phyloP scores from a whole-genome alignment of 2,113 vertebrate genomes.

The Ranitomeya imitator region DNA sequence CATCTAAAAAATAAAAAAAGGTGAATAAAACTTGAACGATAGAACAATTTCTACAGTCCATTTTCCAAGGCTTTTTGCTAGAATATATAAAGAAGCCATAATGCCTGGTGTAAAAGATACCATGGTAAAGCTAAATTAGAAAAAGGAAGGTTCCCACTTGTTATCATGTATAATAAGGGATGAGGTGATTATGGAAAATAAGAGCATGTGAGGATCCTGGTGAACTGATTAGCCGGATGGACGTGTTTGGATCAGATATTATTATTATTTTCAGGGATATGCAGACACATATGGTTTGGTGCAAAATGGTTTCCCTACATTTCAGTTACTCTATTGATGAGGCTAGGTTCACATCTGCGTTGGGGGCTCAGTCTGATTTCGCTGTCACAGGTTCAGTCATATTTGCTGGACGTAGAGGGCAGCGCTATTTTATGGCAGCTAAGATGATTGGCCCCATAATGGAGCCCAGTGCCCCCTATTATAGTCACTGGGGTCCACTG shows the following conservation, averaged over 20 bases:
- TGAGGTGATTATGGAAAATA: background rate
- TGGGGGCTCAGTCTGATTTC: too few relatives aligned
- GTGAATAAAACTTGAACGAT: background rate
- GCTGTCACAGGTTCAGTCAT: too few relatives aligned
- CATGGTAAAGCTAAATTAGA: background rate
- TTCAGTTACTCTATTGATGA: background rate
- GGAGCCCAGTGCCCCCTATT: too few relatives aligned
- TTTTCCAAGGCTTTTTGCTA: background rate
- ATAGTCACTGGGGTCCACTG: too few relatives aligned
- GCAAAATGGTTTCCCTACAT: background rate
- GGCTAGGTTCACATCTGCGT: too few relatives aligned
- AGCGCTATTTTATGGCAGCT: too few relatives aligned
- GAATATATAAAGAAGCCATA: background rate
- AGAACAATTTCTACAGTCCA: background rate
- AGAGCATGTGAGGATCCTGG: background rate
- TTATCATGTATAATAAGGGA: background rate
- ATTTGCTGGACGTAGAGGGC: too few relatives aligned
- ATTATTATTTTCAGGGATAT: background rate
- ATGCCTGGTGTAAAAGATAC: background rate
- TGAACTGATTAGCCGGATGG: background rate
- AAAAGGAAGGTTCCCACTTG: background rate
- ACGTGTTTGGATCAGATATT: slow-evolving; percentile 2
- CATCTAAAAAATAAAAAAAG: background rate
- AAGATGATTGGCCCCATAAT: too few relatives aligned
- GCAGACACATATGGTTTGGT: background rate